Evolutionary conservation across 2,113 vertebrate genomes (phyloP), one percentile per base, ranked within the genome.

Genomic region (Megaceryle torquata): DNA sequence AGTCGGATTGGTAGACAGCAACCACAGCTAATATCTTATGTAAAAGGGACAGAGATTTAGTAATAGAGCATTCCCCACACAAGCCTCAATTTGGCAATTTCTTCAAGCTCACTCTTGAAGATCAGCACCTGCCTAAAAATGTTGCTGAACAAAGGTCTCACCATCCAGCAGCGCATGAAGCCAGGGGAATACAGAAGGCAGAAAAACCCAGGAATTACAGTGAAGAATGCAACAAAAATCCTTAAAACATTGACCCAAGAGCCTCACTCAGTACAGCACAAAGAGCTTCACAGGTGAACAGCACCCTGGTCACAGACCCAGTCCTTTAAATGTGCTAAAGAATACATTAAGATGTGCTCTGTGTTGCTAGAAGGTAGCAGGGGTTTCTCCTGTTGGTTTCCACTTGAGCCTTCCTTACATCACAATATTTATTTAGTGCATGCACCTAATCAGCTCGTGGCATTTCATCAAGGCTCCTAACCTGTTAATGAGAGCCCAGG

Each of bases 11-110:
- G 77, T 88, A 94, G 90, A 71, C 15, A 1, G 85, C 51, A 83
- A 86, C 35, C 46, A 75, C 71, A 91, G 80, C 88, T 90, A 91
- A 61, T 71, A 72, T 61, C 83, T 94, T 82, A 87, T 41, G 63
- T 69, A 93, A 93, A 92, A 95, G 93, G 77, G 70, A 84, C 1
- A 4, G 37, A 75, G 63, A 88, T 88, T 94, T 76, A 94, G 39
- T 69, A 84, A 90, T 15, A 69, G 17, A 86, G 80, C 77, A 54
- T 11, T 87, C 70, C 77, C 53, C 63, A 50, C 35, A 20, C 28
- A 92, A 88, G 48, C 61, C 61, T 88, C 50, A 41, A 72, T 54
- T 67, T 79, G 63, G 77, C 39, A 90, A 89, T 71, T 88, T 86
- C 84, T 77, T 86, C 65, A 61, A 76, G 69, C 74, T 79, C 17